Conservation (phyloP, 1,140 invertebrate species). For the Phenacoccus solenopsis region DNA sequence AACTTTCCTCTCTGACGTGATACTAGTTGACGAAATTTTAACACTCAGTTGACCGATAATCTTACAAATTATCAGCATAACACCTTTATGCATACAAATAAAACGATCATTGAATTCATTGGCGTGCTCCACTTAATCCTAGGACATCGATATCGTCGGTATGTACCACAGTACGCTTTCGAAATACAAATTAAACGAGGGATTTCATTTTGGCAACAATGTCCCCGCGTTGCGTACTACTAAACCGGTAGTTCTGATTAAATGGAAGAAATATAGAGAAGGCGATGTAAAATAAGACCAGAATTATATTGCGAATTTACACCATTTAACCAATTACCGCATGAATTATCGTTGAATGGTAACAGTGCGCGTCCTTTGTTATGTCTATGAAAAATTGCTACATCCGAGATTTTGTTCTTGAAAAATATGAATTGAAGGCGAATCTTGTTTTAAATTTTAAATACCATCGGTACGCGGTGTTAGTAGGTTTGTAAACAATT, state of each 20-base stretch:
- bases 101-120: no score
- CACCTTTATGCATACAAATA: no score
- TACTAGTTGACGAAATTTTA: no score
- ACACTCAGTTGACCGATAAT: no score
- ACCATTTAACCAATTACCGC: neutral
- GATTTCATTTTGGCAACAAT: neutral
- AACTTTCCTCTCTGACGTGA: no score
- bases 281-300: neutral
- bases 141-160: no score
- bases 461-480: no score
- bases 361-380: neutral
- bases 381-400: neutral
- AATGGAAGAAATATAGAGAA: neutral
- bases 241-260: neutral
- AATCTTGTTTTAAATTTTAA: neutral
- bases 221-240: neutral
- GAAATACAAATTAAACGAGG: no score
- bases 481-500: no score
- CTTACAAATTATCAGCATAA: no score
- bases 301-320: slow-evolving; percentile 3
- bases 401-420: neutral
- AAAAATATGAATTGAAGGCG: neutral
- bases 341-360: neutral
- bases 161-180: no score
- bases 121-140: no score